Percentiles rank a stretch among this genome's conserved stretches.
These are phyloP conservation scores for zebrafish (Danio rerio) DNA, from an alignment of 2,113 vertebrate species.

Conservation along the genomic window GRCz12tu NC_133181.1:59683501-59684000, in stretches of 20 bases:
- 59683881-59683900: neutral
- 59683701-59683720: neutral
- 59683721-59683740: neutral
- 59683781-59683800: neutral
- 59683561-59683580: neutral
- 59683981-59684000: no score
- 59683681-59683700: neutral
- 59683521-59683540: neutral
- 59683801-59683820: neutral
- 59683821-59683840: neutral
- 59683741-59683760: conserved; percentile 17
- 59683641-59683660: neutral
- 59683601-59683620: neutral
- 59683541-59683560: neutral
- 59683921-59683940: no score
- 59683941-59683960: no score
- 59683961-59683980: no score
- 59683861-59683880: neutral
- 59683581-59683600: neutral
- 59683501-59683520: no score
- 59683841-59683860: neutral
- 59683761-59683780: neutral
- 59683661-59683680: neutral
- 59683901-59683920: neutral
- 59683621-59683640: neutral